Evolutionary conservation across 1,140 invertebrate genomes (phyloP), one percentile per base, ranked within the genome.

Genomic region (Homarus americanus): DNA sequence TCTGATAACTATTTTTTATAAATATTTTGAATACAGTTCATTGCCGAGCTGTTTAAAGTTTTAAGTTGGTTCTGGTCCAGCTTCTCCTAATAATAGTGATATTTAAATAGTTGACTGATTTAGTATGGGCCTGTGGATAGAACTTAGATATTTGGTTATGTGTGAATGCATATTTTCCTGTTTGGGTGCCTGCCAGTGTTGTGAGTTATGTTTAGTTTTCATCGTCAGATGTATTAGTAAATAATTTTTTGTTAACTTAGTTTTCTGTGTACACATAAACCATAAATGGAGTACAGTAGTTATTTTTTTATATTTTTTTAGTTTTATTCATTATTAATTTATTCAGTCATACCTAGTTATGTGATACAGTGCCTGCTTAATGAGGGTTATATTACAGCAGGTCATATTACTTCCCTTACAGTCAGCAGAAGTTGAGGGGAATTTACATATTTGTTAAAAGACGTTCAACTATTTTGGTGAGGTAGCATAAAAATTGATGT

Each of bases 181-280:
- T 83, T 83, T 69, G 63, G 63, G 82, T 83, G 82, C 82, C 24
- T 83, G 82, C 82, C 58, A 36, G 32, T 83, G 82, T 83, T 83
- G 82, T 83, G 82, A 58, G 32, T 63, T 63, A 36, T 34, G 28
- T 66, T 83, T 83, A 69, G 28, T 83, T 32, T 4, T 7, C 24
- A 24, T 69, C 17, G 10, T 28, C 63, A 69, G n/a, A 49, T 79
- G 9, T 79, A 15, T 44, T 49, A 79, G 40, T 79, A 44, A 49
- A 78, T 78, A 44, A 32, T 9, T 78, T 80, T 58, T 58, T 20
- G 53, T 58, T 69, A 24, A 38, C 20, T 63, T 83, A 66, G 63
- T 40, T n/a, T 69, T 12, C 40, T 36, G 58, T 24, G 69, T 20
- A 28, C 24, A 69, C 28, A 32, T 9, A 69, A 69, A 7, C 63